Conservation (phyloP, 2,888 invertebrate species). For the Cerceris ruficornis region DNA sequence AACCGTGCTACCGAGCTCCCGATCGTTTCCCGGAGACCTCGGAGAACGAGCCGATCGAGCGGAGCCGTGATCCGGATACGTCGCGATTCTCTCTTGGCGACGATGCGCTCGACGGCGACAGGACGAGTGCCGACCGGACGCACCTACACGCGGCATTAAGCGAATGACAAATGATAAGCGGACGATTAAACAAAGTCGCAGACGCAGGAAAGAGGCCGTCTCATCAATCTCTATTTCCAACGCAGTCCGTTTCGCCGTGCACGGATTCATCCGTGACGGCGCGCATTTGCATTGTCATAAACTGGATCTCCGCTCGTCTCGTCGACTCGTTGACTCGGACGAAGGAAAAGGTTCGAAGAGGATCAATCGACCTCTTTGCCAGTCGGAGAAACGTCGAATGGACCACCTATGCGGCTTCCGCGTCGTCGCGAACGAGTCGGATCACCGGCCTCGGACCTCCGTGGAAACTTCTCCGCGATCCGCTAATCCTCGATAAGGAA, state of each 20-base stretch:
- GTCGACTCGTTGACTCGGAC: slow-evolving; percentile 13
- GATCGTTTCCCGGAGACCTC: too few species aligned
- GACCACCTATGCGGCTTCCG: slow-evolving; percentile 19
- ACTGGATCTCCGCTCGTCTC: slow-evolving; percentile 38
- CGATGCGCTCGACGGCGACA: slow-evolving; percentile 55
- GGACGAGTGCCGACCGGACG: slow-evolving; percentile 41
- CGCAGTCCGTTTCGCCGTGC: slow-evolving; percentile 55
- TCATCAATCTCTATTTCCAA: slow-evolving; percentile 66
- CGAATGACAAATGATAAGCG: slow-evolving; percentile 62
- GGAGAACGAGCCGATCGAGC: too few species aligned
- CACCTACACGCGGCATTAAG: slow-evolving; percentile 49
- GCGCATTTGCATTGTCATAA: slow-evolving; percentile 61
- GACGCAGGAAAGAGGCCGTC: slow-evolving; percentile 50
- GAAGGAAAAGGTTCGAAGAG: background rate
- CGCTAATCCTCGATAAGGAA: background rate
- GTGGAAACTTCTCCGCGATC: background rate
- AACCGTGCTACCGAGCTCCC: too few species aligned
- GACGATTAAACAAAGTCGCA: slow-evolving; percentile 64
- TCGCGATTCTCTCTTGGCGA: slow-evolving; percentile 27
- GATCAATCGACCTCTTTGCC: too few species aligned
- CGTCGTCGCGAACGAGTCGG: background rate
- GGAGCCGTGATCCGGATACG: slow-evolving; percentile 11
- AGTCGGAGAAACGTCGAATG: background rate
- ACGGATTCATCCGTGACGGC: slow-evolving; percentile 33
- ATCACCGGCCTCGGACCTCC: background rate